Evolutionary conservation across 1,140 invertebrate genomes (phyloP), one percentile per base, ranked within the genome.

Genomic region (Lithobius niger): DNA sequence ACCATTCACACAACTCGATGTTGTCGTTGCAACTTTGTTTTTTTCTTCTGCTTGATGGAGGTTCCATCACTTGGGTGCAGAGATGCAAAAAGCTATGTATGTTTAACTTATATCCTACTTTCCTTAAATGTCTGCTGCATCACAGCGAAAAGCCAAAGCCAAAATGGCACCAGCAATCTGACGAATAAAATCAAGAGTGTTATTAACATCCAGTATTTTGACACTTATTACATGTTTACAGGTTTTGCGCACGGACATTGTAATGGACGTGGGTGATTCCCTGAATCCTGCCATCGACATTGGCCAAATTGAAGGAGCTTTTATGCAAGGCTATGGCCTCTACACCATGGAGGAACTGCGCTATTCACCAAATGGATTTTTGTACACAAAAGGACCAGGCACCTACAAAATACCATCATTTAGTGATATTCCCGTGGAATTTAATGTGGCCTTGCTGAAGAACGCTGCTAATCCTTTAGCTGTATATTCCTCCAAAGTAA

Each of bases 241-340:
- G 82, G 82, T 95, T 4, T 65, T 91, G 43, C 77, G 82, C 66
- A 87, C 86, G 1, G 88, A 97, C 64, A 96, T 97, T 62, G 89
- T 97, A 0, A 96, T 96, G 92, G 93, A 97, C 72, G 75, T 96
- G 51, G 85, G 86, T 19, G 80, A 88, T 56, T 94, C 88, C 73
- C 71, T 97, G 27, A 97, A 97, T 73, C 92, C 92, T 24, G 90
- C 91, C 0, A 92, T 97, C 61, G 93, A 97, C 62, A 88, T 97
- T 65, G 93, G 92, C 0, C 93, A 97, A 74, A 82, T 97, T 25
- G 93, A 97, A 74, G 93, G 93, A 27, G 93, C 77, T 0, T 96
- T 94, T 63, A 79, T 88, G 61, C 93, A 96, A 78, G 92, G 92
- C 0, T 89, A 92, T 65, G 92, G 93, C 2, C 66, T 96, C 40